Evolutionary conservation across 2,797 vertebrate species (phyloP).

Genomic region (Sebastes matsubarae): DNA sequence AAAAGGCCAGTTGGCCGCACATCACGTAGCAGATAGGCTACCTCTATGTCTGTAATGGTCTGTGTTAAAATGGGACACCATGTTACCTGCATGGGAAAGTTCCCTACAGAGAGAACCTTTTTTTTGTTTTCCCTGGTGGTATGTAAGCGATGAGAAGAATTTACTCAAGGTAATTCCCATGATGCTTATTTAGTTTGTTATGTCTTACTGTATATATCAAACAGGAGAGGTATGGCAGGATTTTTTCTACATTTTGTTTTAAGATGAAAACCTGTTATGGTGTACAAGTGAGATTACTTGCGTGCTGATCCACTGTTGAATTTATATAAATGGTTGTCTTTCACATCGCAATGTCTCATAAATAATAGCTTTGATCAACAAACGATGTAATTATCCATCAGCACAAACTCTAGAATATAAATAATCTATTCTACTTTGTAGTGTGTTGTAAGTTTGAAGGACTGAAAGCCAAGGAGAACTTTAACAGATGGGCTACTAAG

Average conservation of each 20-base stretch:
- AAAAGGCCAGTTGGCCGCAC: background rate
- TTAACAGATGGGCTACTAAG: background rate
- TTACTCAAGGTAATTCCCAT: conserved; percentile 21
- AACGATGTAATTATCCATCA: background rate
- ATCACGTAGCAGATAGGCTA: background rate
- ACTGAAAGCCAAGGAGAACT: background rate
- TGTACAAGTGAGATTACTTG: background rate
- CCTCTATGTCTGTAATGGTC: background rate
- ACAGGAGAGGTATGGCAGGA: background rate
- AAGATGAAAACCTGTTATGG: background rate
- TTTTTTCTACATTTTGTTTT: background rate
- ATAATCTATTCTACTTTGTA: background rate
- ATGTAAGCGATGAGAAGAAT: conserved; percentile 1
- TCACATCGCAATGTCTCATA: background rate
- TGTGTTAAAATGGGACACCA: background rate
- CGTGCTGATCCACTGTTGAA: background rate
- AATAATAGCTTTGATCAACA: background rate
- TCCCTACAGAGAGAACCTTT: background rate
- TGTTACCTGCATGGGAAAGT: background rate
- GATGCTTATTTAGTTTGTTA: background rate
- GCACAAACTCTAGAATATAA: background rate
- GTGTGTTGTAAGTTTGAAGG: background rate
- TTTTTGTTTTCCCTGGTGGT: background rate
- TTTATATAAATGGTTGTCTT: background rate
- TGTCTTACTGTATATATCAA: background rate